These are phyloP conservation scores for Clarias laeviceps DNA, from an alignment of 2,797 vertebrate genomes.

Conservation along the genomic window DNA sequence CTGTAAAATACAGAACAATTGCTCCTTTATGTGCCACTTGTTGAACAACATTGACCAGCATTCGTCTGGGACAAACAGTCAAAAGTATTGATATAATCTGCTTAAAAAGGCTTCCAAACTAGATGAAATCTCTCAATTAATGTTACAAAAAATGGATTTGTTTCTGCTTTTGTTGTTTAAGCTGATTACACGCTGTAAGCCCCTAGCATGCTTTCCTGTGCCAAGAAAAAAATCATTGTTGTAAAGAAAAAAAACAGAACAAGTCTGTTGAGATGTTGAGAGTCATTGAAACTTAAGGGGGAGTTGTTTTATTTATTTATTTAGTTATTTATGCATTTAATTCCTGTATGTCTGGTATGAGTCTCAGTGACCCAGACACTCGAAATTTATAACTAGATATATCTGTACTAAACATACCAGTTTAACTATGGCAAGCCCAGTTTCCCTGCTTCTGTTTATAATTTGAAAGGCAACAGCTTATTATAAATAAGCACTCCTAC, in stretches of 20 bases:
- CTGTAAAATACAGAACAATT: neutral
- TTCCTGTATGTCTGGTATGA: constrained; percentile 34
- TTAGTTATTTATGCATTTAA: neutral
- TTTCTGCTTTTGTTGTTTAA: constrained; percentile 17
- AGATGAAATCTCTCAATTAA: constrained; percentile 7
- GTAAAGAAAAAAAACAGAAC: neutral
- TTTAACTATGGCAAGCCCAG: constrained; percentile 6
- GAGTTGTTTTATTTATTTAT: neutral
- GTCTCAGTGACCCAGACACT: constrained; percentile 46
- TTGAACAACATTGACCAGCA: neutral
- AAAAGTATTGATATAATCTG: neutral
- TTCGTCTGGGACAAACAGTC: neutral
- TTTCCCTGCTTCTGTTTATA: neutral
- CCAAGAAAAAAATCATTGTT: neutral
- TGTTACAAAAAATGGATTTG: neutral
- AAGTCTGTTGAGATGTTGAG: neutral
- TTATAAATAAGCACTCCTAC: neutral
- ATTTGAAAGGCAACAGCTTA: neutral
- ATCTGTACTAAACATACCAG: constrained; percentile 12
- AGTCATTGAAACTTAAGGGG: neutral
- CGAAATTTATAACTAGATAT: constrained; percentile 12
- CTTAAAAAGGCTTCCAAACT: neutral
- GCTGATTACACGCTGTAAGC: neutral
- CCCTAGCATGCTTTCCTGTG: neutral
- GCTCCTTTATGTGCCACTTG: neutral